Conservation (phyloP, 2,113 vertebrate species). For the Percopsis transmontana region DNA sequence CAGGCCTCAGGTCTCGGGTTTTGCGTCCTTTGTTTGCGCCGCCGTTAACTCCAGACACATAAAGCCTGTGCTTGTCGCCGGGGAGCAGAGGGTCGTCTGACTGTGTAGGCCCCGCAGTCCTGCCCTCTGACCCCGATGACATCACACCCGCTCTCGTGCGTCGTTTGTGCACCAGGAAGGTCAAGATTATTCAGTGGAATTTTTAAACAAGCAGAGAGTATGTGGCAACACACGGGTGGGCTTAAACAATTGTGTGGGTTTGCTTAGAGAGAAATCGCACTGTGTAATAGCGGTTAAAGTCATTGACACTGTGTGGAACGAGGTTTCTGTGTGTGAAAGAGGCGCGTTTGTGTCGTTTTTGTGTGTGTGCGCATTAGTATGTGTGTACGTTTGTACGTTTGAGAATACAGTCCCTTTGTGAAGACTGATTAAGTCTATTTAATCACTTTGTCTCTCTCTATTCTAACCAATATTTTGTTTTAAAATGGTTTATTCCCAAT, state of each 20-base stretch:
- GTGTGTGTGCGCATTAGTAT: no score
- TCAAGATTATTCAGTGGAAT: conserved; percentile 70
- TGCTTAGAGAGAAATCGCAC: conserved; percentile 50
- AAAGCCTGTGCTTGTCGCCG: conserved; percentile 56
- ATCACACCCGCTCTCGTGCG: conserved; percentile 63
- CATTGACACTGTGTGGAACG: conserved; percentile 14
- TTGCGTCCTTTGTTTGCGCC: no score
- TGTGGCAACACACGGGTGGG: conserved; percentile 43
- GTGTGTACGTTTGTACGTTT: background rate
- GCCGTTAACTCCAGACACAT: conserved; percentile 4
- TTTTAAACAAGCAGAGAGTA: conserved; percentile 54
- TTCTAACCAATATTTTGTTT: no score
- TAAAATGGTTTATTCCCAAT: no score
- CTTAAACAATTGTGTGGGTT: conserved; percentile 59
- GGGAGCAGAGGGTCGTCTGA: conserved; percentile 27
- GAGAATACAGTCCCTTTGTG: background rate
- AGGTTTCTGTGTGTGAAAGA: conserved; percentile 17
- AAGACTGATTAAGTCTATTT: background rate
- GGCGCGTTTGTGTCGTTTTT: background rate
- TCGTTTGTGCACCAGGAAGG: conserved; percentile 58
- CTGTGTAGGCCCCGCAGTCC: conserved; percentile 60
- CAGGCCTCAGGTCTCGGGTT: no score
- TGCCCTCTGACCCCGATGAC: conserved; percentile 59
- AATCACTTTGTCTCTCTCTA: no score
- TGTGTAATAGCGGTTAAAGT: conserved; percentile 26